phyloP scores from a whole-genome alignment of 2,888 invertebrate species.

The Synanthedon myopaeformis region DNA sequence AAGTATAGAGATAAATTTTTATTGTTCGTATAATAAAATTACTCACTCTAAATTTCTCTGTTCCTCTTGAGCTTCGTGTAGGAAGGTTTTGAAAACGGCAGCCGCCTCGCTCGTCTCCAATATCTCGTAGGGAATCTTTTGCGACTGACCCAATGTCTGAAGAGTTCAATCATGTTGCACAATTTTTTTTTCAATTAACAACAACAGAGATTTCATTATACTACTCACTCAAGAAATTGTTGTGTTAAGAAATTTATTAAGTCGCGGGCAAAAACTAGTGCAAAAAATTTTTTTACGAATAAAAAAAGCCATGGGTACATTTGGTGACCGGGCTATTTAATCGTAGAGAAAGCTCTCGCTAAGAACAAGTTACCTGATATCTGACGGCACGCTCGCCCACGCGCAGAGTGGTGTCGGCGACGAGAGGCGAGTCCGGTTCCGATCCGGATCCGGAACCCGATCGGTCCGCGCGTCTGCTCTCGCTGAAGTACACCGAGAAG shows the following conservation, averaged over 20 bases:
- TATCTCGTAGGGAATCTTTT: slow-evolving; percentile 91
- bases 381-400: slow-evolving; percentile 49
- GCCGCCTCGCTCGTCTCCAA: slow-evolving; percentile 93
- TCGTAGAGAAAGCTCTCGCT: too few relatives aligned
- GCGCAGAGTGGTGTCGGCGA: slow-evolving; percentile 48
- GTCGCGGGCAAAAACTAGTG: too few relatives aligned
- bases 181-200: too few relatives aligned
- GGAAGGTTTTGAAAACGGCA: slow-evolving; percentile 89
- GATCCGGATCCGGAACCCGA: slow-evolving; percentile 70
- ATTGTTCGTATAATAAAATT: not conserved
- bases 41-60: slow-evolving; percentile 92
- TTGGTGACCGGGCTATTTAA: too few relatives aligned
- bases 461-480: slow-evolving; percentile 81
- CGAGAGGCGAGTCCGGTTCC: slow-evolving; percentile 43
- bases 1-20: not conserved
- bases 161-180: slow-evolving; percentile 3
- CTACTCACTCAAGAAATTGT: too few relatives aligned
- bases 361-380: slow-evolving; percentile 27
- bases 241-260: too few relatives aligned
- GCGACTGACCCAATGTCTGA: slow-evolving; percentile 58
- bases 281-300: too few relatives aligned
- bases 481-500: slow-evolving; percentile 92
- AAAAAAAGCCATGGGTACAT: too few relatives aligned
- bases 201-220: too few relatives aligned
- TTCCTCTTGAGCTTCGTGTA: slow-evolving; percentile 91